Evolutionary conservation across 2,888 invertebrate genomes (phyloP).

Genomic region (Stenchaetothrips biformis): DNA sequence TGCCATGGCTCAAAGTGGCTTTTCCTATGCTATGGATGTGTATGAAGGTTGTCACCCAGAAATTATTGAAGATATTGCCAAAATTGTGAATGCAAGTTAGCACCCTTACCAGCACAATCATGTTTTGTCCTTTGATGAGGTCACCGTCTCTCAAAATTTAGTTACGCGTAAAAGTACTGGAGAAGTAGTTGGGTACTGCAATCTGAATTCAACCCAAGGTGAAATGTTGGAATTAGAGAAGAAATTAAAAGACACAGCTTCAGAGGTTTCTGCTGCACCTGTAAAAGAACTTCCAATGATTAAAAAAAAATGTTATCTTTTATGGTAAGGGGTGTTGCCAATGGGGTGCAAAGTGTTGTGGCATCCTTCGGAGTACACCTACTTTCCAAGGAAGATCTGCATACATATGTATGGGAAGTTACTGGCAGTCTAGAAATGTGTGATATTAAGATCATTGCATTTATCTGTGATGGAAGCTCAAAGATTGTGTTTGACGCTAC

Average conservation of each 20-base stretch:
- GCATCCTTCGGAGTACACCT: neutral
- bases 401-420: neutral
- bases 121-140: neutral
- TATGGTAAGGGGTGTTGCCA: neutral
- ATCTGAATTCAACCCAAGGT: neutral
- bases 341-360: neutral
- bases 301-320: neutral
- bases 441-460: neutral
- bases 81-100: neutral
- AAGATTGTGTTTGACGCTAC: neutral
- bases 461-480: neutral
- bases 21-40: neutral
- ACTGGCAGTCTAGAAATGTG: neutral
- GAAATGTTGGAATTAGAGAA: neutral
- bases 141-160: neutral
- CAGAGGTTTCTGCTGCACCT: neutral
- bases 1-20: neutral
- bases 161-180: neutral
- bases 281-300: neutral
- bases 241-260: neutral
- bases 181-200: neutral
- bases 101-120: neutral
- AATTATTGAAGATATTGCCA: neutral
- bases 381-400: neutral
- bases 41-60: neutral